These are phyloP conservation scores for Eristalis tenax DNA, from an alignment of 2,888 invertebrate genomes.

Conservation along the genomic window DNA sequence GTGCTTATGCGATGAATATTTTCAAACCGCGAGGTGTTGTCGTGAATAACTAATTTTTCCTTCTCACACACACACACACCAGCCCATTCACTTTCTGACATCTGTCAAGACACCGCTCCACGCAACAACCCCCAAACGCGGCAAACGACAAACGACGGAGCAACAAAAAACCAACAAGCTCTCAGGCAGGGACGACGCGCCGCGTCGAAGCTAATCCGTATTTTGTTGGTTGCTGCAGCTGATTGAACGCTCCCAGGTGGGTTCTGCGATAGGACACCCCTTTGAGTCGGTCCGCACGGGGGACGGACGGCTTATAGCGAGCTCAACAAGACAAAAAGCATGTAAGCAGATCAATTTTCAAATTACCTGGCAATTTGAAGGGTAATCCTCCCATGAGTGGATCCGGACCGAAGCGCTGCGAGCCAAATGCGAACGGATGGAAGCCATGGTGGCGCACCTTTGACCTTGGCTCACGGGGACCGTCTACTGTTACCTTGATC, in stretches of 20 bases:
- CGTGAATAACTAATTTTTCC: conserved; percentile 65
- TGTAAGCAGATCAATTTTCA: conserved; percentile 65
- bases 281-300: neutral
- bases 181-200: neutral
- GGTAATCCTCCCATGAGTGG: conserved; percentile 89
- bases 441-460: conserved; percentile 94
- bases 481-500: conserved; percentile 99
- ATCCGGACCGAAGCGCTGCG: conserved; percentile 90
- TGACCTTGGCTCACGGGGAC: conserved; percentile 97
- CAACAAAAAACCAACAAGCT: neutral
- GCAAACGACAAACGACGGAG: too few species aligned
- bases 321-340: conserved; percentile 1
- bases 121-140: neutral
- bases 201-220: conserved; percentile 21
- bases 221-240: conserved; percentile 39
- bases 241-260: conserved; percentile 5
- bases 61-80: neutral
- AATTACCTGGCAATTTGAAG: conserved; percentile 92
- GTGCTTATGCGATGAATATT: conserved; percentile 52
- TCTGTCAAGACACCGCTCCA: conserved; percentile 4
- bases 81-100: conserved; percentile 1
- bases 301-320: neutral
- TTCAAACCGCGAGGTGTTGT: conserved; percentile 68
- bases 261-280: conserved; percentile 5
- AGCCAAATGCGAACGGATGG: conserved; percentile 94